phyloP scores from a whole-genome alignment of 2,888 invertebrate species.

The Apocheima hispidaria region DNA sequence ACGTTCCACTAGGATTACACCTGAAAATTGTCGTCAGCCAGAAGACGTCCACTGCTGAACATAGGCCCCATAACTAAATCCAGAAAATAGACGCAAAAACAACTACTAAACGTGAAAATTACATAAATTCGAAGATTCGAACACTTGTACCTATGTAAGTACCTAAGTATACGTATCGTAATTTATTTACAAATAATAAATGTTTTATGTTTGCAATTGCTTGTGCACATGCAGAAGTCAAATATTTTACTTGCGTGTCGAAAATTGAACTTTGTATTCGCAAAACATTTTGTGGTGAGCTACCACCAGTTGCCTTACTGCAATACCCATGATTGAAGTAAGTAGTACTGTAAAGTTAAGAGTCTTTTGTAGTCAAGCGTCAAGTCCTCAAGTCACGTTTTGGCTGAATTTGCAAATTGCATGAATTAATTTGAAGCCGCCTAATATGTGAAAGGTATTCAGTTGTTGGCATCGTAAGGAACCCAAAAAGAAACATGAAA shows the following conservation, averaged over 20 bases:
- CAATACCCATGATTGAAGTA: slow-evolving; percentile 8
- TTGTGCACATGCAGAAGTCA: slow-evolving; percentile 18
- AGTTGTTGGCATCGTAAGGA: too few species aligned
- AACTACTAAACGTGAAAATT: background rate
- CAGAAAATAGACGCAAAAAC: background rate
- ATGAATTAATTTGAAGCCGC: too few species aligned
- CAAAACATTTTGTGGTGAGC: slow-evolving; percentile 18
- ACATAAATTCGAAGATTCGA: background rate
- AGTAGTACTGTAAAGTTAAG: background rate
- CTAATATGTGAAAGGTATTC: too few species aligned
- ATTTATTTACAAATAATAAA: too few species aligned
- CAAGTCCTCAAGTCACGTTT: background rate
- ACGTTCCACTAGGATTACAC: too few species aligned
- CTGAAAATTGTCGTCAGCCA: background rate
- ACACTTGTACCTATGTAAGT: too few species aligned
- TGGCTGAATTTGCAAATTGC: too few species aligned
- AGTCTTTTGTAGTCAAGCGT: slow-evolving; percentile 9
- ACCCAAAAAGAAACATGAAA: too few species aligned
- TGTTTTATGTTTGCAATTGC: too few species aligned
- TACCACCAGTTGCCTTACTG: slow-evolving; percentile 1
- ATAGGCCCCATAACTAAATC: too few species aligned
- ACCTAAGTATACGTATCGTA: too few species aligned
- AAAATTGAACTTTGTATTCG: background rate
- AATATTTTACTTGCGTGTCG: background rate
- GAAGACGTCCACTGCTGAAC: too few species aligned